Percentiles rank a stretch among this genome's conserved stretches.
Conservation (phyloP, 2,113 vertebrate species). For the Alouatta palliata region DNA sequence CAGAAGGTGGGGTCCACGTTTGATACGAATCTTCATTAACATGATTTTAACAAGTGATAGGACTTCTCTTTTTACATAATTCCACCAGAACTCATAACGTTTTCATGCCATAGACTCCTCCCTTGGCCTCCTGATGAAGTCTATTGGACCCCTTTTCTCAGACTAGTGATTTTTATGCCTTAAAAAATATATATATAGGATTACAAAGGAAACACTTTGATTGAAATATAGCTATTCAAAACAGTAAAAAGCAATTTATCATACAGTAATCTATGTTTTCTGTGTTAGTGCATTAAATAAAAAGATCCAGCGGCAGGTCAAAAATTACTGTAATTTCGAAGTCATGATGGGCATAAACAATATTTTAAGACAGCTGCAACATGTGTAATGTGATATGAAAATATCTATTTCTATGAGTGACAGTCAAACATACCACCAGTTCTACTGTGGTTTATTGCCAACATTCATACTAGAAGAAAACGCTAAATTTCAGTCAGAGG, state of each 20-base stretch:
- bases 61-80: neutral
- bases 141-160: neutral
- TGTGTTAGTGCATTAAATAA: neutral
- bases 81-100: neutral
- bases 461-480: neutral
- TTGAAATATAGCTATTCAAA: neutral
- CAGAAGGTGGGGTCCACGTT: neutral
- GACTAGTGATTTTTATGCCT: neutral
- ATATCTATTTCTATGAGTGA: neutral
- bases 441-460: neutral
- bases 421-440: neutral
- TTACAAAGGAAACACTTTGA: neutral
- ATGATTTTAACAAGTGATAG: neutral
- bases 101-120: neutral
- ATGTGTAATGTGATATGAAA: neutral
- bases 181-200: neutral
- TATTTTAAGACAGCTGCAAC: neutral
- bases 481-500: neutral
- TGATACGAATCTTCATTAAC: neutral
- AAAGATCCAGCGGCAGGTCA: neutral
- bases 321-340: neutral
- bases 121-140: neutral
- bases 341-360: neutral
- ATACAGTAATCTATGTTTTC: neutral
- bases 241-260: neutral